Evolutionary conservation across 2,113 vertebrate species (phyloP).

Genomic region (Aphelocoma coerulescens): DNA sequence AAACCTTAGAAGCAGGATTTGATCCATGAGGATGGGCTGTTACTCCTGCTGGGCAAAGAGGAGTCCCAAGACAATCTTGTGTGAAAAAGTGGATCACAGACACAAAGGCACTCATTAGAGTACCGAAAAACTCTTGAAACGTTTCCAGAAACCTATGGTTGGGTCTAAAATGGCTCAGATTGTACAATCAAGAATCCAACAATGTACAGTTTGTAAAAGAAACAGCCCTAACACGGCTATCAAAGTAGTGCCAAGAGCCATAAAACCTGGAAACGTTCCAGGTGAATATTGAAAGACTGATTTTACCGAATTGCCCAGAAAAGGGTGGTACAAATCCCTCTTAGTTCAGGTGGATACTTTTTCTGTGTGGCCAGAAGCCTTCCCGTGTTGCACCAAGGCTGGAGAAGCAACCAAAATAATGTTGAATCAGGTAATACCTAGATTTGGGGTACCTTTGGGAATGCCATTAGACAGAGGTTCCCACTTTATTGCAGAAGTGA

Average conservation of each 20-base stretch:
- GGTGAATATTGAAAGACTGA: not conserved
- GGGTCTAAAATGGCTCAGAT: not conserved
- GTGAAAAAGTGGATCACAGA: not conserved
- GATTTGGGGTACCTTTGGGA: not conserved
- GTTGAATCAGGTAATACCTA: not conserved
- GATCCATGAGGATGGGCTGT: not conserved
- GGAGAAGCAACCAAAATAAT: not conserved
- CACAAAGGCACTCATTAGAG: no score
- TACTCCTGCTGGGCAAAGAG: not conserved
- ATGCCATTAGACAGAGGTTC: not conserved
- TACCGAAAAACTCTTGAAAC: not conserved
- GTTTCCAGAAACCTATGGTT: not conserved
- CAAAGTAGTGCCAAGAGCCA: not conserved
- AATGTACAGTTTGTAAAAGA: not conserved
- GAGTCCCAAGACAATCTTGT: not conserved
- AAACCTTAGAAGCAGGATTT: not conserved
- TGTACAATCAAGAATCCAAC: not conserved
- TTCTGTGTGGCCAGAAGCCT: not conserved
- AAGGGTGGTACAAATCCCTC: not conserved
- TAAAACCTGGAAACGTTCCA: not conserved
- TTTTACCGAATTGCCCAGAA: not conserved
- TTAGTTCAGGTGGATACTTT: not conserved
- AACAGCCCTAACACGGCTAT: not conserved
- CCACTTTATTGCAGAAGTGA: not conserved
- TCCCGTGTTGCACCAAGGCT: not conserved